These are phyloP conservation scores for Folsomia candida DNA, from an alignment of 2,888 invertebrate genomes.

Conservation along the genomic window DNA sequence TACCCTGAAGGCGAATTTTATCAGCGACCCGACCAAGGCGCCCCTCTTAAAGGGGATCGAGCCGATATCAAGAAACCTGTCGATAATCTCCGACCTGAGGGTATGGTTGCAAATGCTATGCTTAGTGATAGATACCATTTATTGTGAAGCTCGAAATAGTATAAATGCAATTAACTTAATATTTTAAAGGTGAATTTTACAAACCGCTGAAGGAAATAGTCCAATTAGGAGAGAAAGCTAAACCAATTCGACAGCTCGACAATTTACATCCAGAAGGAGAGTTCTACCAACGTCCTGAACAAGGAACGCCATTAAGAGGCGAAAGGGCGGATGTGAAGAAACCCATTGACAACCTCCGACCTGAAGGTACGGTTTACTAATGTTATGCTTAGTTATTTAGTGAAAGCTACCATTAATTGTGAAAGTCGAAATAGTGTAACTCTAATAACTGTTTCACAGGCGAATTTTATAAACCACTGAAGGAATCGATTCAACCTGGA, in stretches of 20 bases:
- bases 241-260: conserved; percentile 58
- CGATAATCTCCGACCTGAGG: conserved; percentile 58
- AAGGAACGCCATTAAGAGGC: conserved; percentile 55
- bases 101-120: conserved; percentile 51
- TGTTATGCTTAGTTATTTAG: too few species aligned
- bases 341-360: conserved; percentile 53
- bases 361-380: conserved; percentile 55
- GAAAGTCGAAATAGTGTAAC: too few species aligned
- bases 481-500: conserved; percentile 55
- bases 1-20: conserved; percentile 61
- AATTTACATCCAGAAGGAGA: conserved; percentile 61
- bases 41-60: too few species aligned
- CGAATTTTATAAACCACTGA: conserved; percentile 62
- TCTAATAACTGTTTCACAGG: conserved; percentile 54
- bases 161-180: too few species aligned
- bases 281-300: conserved; percentile 52
- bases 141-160: too few species aligned
- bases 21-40: conserved; percentile 25
- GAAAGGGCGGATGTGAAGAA: conserved; percentile 62
- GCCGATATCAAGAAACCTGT: too few species aligned
- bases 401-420: too few species aligned
- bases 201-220: conserved; percentile 42
- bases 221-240: conserved; percentile 53
- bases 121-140: too few species aligned
- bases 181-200: conserved; percentile 54